Base-by-base conservation (phyloP, 23 tunicate species). In the Styela clava region DNA sequence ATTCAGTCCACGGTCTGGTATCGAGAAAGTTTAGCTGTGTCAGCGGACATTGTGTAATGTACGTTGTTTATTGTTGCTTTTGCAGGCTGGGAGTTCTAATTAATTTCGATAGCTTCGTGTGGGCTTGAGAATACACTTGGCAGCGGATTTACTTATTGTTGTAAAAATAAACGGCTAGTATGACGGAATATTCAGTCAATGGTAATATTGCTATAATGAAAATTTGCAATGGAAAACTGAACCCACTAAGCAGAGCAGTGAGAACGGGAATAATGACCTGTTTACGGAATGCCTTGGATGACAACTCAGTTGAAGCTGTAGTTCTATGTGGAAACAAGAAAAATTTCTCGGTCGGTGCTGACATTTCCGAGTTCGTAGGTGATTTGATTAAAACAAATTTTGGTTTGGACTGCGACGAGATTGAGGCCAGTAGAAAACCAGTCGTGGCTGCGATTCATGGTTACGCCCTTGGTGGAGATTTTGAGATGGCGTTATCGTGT, bases 271-370 rank as follows among this genome's bases (percentile, higher is more conserved):
- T 88, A 2, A 51, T 18, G 9, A 32, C 69, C 25, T 28, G n/a
- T 3, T 19, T 88, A 3, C 31, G 33, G n/a, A 69, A 61, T 23
- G 93, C 93, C 0, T 24, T 29, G 64, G 51, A 22, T 18, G 87
- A 83, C 69, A n/a, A 31, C 12, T 44, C 56, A 5, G 89, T 93
- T 0, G 16, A 79, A 63, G 93, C 83, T 2, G 88, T 93, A 23
- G 82, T 93, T 3, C 23, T 93, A 30, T 77, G 93, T 63, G 98
- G 98, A 35, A 51, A 34, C 21, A 82, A 82, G 0, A 61, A 67
- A 26, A 81, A 61, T 3, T 93, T 93, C 64, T 79, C 84, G 1
- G 93, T 62, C 61, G 98, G 98, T 2, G 98, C 98, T 72, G 98
- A 93, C 87, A 93, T 93, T 24, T 84, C 52, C 16, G 98, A 93